These are phyloP conservation scores for Bombus affinis DNA, from an alignment of 1,140 invertebrate genomes.

Conservation along the genomic window DNA sequence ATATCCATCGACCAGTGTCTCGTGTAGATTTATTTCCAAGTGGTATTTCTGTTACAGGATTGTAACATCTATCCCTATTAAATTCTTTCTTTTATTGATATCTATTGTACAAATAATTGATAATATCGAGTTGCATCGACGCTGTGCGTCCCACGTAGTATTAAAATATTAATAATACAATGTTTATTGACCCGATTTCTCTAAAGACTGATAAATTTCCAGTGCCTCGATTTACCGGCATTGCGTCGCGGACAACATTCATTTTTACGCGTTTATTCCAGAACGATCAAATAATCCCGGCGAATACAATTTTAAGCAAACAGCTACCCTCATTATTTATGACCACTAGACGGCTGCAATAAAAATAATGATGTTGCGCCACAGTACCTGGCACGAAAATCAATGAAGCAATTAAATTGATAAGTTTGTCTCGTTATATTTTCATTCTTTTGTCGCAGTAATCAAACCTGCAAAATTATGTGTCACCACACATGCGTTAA, in stretches of 20 bases:
- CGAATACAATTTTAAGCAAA: slow-evolving; percentile 48
- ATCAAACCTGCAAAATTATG: slow-evolving; percentile 42
- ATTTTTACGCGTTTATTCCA: slow-evolving; percentile 34
- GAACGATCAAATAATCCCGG: slow-evolving; percentile 38
- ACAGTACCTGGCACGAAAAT: slow-evolving; percentile 18
- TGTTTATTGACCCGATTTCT: slow-evolving; percentile 24
- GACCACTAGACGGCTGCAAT: slow-evolving; percentile 44
- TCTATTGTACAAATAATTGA: no score
- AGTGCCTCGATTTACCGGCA: slow-evolving; percentile 7
- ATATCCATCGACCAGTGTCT: neutral
- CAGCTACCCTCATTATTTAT: slow-evolving; percentile 46
- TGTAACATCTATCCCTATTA: no score
- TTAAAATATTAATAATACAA: slow-evolving; percentile 13
- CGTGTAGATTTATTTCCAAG: neutral
- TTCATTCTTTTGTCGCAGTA: slow-evolving; percentile 34
- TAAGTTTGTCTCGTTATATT: slow-evolving; percentile 50
- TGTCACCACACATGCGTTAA: neutral
- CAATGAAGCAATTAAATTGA: slow-evolving; percentile 56
- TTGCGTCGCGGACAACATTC: neutral
- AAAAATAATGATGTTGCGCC: slow-evolving; percentile 49
- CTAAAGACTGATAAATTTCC: slow-evolving; percentile 17
- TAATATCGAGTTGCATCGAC: neutral
- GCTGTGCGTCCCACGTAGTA: no score
- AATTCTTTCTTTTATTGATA: neutral
- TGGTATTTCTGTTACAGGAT: neutral